phyloP scores from a whole-genome alignment of 1,140 invertebrate species.

The Caenorhabditis tropicalis region DNA sequence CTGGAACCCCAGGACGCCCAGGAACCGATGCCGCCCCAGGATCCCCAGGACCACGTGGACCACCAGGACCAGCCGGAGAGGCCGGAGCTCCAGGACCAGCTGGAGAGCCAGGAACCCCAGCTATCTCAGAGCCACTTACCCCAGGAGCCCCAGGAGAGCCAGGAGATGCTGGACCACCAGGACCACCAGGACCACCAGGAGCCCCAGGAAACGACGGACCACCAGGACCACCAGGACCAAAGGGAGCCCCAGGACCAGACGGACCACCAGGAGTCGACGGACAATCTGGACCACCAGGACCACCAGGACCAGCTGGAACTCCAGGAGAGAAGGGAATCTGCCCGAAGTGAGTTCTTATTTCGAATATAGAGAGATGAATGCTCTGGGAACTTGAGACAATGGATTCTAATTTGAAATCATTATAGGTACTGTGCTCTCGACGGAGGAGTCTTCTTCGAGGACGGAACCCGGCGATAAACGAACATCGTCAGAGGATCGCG shows the following conservation, averaged over 20 bases:
- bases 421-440: slow-evolving; percentile 48
- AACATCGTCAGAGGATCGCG: slow-evolving; percentile 21
- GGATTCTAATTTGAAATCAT: neutral
- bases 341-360: slow-evolving; percentile 33
- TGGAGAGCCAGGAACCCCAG: slow-evolving; percentile 57
- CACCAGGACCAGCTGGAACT: slow-evolving; percentile 62
- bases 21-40: slow-evolving; percentile 49
- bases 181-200: slow-evolving; percentile 56
- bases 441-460: slow-evolving; percentile 50
- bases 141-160: slow-evolving; percentile 70
- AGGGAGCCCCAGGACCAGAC: slow-evolving; percentile 63
- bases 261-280: slow-evolving; percentile 69
- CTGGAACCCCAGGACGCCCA: slow-evolving; percentile 54
- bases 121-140: slow-evolving; percentile 64
- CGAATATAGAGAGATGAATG: no score
- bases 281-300: slow-evolving; percentile 65
- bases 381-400: no score
- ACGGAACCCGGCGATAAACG: slow-evolving; percentile 50
- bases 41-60: slow-evolving; percentile 55
- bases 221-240: slow-evolving; percentile 58
- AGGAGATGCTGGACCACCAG: slow-evolving; percentile 60
- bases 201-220: slow-evolving; percentile 57
- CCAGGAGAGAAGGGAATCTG: slow-evolving; percentile 52
- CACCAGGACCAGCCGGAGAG: slow-evolving; percentile 58
- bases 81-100: slow-evolving; percentile 58